Conservation (phyloP, 2,797 vertebrate species). For the Enteromius argenteus region DNA sequence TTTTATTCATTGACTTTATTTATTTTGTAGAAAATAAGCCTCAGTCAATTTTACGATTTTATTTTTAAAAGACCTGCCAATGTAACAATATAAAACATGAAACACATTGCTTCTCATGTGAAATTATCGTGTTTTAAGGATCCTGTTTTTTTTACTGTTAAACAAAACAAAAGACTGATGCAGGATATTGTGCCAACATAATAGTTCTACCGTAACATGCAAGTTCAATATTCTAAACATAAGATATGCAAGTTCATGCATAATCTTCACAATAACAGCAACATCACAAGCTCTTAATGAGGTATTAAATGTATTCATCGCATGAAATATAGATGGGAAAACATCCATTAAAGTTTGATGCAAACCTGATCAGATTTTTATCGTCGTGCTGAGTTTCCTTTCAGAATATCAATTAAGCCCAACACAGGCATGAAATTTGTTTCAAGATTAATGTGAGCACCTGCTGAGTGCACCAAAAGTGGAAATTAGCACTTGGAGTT, state of each 20-base stretch:
- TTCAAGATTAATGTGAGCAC: constrained; percentile 80
- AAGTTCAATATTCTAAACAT: neutral
- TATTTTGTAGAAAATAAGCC: neutral
- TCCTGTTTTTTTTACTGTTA: neutral
- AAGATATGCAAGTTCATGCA: constrained; percentile 10
- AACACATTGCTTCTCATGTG: neutral
- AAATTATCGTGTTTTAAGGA: neutral
- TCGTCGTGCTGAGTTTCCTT: constrained; percentile 54
- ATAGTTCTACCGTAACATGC: neutral
- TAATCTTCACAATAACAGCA: constrained; percentile 45
- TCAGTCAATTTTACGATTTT: neutral
- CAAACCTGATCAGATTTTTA: constrained; percentile 55
- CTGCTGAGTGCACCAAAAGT: constrained; percentile 75
- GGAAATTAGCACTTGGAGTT: constrained; percentile 82
- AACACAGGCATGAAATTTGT: constrained; percentile 81
- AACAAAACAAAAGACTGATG: neutral
- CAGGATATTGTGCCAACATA: neutral
- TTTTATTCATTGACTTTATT: neutral
- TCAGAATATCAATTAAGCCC: constrained; percentile 79
- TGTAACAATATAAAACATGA: neutral
- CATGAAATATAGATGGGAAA: constrained; percentile 51
- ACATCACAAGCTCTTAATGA: constrained; percentile 46
- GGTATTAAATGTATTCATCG: constrained; percentile 48
- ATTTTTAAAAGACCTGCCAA: neutral
- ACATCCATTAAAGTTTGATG: constrained; percentile 58